Conservation (phyloP, 2,113 vertebrate genomes). For the cattle (Bos taurus) region ARS-UCD2.0 NC_037338.1:22043001-22043500, state of each 20-base stretch:
- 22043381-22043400: neutral
- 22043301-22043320: neutral
- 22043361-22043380: neutral
- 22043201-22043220: neutral
- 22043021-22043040: neutral
- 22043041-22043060: neutral
- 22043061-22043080: neutral
- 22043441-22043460: neutral
- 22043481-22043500: neutral
- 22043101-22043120: neutral
- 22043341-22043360: neutral
- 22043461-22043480: neutral
- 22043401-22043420: neutral
- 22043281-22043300: accelerated
- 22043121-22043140: neutral
- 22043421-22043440: neutral
- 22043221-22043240: neutral
- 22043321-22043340: neutral
- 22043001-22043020: neutral
- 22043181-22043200: neutral
- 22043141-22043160: neutral
- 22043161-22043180: neutral
- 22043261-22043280: neutral
- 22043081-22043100: neutral
- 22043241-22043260: neutral